These are phyloP conservation scores for Aspidiotus destructor DNA, from an alignment of 2,888 invertebrate genomes.

Conservation along the genomic window DNA sequence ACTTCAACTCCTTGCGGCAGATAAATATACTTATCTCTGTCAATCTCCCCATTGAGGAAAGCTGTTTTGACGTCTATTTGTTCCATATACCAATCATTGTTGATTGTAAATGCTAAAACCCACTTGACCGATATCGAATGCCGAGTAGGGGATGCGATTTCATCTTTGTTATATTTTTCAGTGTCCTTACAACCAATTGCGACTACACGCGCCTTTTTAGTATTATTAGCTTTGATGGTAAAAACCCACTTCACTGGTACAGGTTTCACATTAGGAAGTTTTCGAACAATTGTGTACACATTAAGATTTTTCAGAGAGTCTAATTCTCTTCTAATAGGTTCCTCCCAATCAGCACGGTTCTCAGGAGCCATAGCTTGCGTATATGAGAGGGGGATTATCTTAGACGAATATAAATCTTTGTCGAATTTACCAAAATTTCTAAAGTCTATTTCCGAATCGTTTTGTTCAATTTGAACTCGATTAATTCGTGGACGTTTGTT, in stretches of 20 bases:
- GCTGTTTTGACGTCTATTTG: constrained; percentile 7
- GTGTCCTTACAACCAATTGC: neutral
- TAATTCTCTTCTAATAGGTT: neutral
- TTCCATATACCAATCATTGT: neutral
- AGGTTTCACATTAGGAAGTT: neutral
- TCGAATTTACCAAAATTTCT: too few relatives aligned
- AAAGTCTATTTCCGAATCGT: too few relatives aligned
- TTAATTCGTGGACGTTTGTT: too few relatives aligned
- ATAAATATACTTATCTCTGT: neutral
- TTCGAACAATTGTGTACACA: neutral
- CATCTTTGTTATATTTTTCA: neutral
- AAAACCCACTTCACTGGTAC: neutral
- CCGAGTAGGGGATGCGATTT: neutral
- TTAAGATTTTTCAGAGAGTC: neutral
- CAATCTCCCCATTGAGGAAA: neutral
- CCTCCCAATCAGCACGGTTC: neutral
- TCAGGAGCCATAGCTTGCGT: neutral
- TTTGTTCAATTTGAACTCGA: too few relatives aligned
- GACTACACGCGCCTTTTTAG: neutral
- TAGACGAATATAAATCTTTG: neutral
- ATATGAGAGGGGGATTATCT: neutral
- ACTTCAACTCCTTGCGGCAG: neutral
- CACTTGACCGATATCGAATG: neutral
- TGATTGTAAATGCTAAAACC: neutral
- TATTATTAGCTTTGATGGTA: neutral